phyloP scores from a whole-genome alignment of 2,113 vertebrate species.

The Myotis lucifugus region DNA sequence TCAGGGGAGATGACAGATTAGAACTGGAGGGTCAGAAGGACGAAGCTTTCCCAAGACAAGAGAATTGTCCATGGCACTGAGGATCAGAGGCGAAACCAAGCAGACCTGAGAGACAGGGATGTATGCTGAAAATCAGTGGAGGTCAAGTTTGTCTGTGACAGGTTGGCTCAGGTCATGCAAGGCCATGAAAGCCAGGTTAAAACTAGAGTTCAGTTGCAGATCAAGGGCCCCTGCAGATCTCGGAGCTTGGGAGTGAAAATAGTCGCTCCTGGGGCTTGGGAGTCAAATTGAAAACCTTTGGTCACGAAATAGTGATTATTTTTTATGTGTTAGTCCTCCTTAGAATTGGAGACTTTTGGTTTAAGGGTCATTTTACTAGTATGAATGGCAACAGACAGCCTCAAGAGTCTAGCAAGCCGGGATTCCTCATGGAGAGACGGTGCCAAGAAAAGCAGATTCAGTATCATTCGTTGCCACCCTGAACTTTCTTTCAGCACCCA shows the following conservation, averaged over 20 bases:
- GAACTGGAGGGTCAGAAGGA: neutral
- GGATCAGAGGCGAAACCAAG: neutral
- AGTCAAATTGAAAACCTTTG: neutral
- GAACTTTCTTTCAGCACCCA: neutral
- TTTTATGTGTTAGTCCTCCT: neutral
- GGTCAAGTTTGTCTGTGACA: neutral
- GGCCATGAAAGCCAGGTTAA: neutral
- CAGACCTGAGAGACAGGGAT: neutral
- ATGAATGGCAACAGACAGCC: neutral
- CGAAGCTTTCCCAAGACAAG: neutral
- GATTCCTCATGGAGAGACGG: neutral
- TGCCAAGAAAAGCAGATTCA: neutral
- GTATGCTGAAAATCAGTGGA: neutral
- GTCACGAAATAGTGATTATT: neutral
- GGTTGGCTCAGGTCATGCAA: neutral
- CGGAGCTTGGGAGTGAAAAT: neutral
- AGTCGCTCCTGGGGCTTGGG: neutral
- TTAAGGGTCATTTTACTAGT: neutral
- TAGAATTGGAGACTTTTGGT: neutral
- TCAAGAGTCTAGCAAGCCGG: neutral
- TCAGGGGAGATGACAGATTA: neutral
- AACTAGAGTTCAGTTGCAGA: neutral
- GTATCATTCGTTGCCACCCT: fast-evolving
- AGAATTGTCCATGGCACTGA: neutral
- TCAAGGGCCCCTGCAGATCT: neutral